A percentile compares a stretch with the other conserved stretches of the same genome.
These are phyloP conservation scores for Tuta absoluta DNA, from an alignment of 2,888 invertebrate species.

Conservation along the genomic window DNA sequence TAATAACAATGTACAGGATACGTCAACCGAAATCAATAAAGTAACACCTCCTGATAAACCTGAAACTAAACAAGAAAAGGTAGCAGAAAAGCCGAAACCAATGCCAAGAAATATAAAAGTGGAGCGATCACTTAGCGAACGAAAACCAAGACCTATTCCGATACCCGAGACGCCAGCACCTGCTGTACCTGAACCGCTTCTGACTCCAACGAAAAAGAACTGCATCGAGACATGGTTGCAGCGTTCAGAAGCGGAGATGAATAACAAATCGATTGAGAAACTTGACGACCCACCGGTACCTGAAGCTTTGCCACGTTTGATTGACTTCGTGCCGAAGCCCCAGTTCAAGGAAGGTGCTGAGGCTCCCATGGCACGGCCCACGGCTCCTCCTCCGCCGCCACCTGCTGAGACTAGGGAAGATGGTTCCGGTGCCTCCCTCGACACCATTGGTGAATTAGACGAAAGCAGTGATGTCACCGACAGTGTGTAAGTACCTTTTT, in stretches of 20 bases:
- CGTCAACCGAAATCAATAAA: slow-evolving; percentile 47
- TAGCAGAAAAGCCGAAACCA: slow-evolving; percentile 76
- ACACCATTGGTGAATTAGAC: slow-evolving; percentile 87
- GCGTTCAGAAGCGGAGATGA: slow-evolving; percentile 76
- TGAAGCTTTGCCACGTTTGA: slow-evolving; percentile 83
- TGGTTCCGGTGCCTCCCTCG: slow-evolving; percentile 82
- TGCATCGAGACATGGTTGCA: slow-evolving; percentile 77
- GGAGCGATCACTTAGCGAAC: slow-evolving; percentile 67
- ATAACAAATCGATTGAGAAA: slow-evolving; percentile 65
- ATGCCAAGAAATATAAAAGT: slow-evolving; percentile 79
- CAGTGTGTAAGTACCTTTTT: slow-evolving; percentile 61
- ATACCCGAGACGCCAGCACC: slow-evolving; percentile 59
- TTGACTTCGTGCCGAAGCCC: slow-evolving; percentile 86
- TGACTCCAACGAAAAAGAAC: slow-evolving; percentile 74
- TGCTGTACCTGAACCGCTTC: slow-evolving; percentile 59
- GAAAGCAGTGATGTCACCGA: slow-evolving; percentile 78
- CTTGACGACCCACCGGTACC: slow-evolving; percentile 64
- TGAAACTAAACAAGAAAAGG: slow-evolving; percentile 56
- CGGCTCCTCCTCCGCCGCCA: slow-evolving; percentile 67
- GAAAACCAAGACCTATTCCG: slow-evolving; percentile 60
- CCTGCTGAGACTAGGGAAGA: slow-evolving; percentile 77
- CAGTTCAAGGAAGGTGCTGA: slow-evolving; percentile 65
- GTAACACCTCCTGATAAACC: slow-evolving; percentile 42
- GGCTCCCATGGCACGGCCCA: slow-evolving; percentile 59
- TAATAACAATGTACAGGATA: slow-evolving; percentile 59